phyloP scores from a whole-genome alignment of 2,113 vertebrate genomes.

The Candoia aspera region DNA sequence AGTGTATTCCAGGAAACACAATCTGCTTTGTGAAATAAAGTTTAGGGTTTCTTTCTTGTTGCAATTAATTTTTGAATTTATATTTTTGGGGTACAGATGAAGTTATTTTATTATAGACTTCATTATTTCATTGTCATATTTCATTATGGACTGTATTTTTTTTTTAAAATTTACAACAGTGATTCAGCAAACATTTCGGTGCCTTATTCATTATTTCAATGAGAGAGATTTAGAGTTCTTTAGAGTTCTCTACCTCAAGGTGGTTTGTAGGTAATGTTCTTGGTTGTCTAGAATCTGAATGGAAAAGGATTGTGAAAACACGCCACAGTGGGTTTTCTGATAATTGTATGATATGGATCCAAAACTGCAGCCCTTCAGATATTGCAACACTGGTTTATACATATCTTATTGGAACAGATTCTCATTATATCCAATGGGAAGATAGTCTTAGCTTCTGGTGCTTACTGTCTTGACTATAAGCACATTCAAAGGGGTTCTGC shows the following conservation, averaged over 20 bases:
- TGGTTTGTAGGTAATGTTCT: background rate
- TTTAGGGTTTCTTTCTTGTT: background rate
- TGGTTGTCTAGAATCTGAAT: background rate
- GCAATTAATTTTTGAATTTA: background rate
- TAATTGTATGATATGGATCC: background rate
- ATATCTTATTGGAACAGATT: background rate
- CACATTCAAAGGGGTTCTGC: background rate
- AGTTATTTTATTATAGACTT: background rate
- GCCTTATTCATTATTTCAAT: background rate
- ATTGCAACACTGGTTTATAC: background rate
- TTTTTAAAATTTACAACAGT: background rate
- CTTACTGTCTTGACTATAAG: background rate
- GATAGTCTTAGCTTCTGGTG: background rate
- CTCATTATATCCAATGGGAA: background rate
- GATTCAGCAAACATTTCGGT: background rate
- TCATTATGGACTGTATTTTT: background rate
- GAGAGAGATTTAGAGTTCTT: background rate
- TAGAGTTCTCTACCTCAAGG: background rate
- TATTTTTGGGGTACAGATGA: background rate
- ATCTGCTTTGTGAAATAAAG: background rate
- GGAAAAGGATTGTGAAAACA: background rate
- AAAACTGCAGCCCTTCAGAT: background rate
- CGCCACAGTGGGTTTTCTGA: background rate
- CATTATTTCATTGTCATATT: background rate
- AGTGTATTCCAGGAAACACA: background rate